Evolutionary conservation across 2,888 invertebrate species (phyloP), one percentile per base, ranked within the genome.

Genomic region (Tiliacea citrago): DNA sequence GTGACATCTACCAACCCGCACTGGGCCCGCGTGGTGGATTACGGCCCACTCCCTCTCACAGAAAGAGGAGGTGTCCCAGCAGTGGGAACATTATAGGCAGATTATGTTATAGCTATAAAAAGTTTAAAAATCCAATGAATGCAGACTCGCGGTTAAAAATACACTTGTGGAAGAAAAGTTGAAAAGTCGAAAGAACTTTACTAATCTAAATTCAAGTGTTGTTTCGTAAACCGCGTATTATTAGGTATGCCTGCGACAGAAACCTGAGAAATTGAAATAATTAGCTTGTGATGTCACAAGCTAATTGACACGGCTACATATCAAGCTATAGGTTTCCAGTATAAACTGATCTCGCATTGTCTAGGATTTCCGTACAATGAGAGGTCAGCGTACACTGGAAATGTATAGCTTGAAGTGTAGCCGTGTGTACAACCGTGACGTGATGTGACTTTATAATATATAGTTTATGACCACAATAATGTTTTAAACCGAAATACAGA

Each of bases 251-350:
- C 88, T 89, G 90, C 90, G 90, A 92, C 91, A 91, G 90, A 91
- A 90, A 94, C 91, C 91, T 91, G 90, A 93, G 93, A 93, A 94
- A 95, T 94, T 94, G 91, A 94, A 95, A 95, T 95, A 94, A 94
- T 94, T 95, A 95, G 88, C 91, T 86, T 86, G 92, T 93, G 92
- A 94, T 93, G n/a, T n/a, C n/a, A n/a, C n/a, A n/a, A n/a, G n/a
- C n/a, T n/a, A n/a, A n/a, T n/a, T n/a, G n/a, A n/a, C n/a, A n/a
- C n/a, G n/a, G n/a, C n/a, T n/a, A n/a, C n/a, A n/a, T n/a, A n/a
- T n/a, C n/a, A n/a, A n/a, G n/a, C n/a, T n/a, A n/a, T n/a, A n/a
- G n/a, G n/a, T n/a, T n/a, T n/a, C n/a, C n/a, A n/a, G n/a, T n/a
- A n/a, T n/a, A n/a, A n/a, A n/a, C n/a, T n/a, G n/a, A n/a, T n/a